phyloP scores from a whole-genome alignment of 2,888 invertebrate species.

The Drosophila testacea region DNA sequence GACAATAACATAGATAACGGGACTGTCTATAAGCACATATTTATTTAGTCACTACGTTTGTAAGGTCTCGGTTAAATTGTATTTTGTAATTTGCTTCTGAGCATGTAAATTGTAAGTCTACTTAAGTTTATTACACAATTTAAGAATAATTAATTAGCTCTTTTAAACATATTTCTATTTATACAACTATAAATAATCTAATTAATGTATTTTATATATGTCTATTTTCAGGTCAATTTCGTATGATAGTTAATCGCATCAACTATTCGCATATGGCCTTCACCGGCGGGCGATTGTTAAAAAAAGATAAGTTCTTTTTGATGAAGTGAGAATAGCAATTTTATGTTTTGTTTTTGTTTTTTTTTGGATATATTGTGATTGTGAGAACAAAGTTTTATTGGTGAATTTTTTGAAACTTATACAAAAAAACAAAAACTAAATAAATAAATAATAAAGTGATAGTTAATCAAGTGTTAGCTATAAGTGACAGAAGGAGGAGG shows the following conservation, averaged over 20 bases:
- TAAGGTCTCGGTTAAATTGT: conserved; percentile 13
- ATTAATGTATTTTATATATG: neutral
- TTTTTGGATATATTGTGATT: conserved; percentile 23
- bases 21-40: neutral
- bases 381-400: conserved; percentile 18
- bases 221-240: conserved; percentile 40
- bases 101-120: conserved; percentile 12
- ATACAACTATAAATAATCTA: neutral
- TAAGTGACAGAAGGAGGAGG: conserved; percentile 9
- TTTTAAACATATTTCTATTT: too few species aligned
- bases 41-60: neutral
- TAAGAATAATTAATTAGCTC: neutral
- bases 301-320: neutral
- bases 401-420: conserved; percentile 42
- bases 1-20: conserved; percentile 28
- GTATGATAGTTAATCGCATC: conserved; percentile 15
- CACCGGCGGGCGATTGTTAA: conserved; percentile 18
- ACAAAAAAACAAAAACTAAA: conserved; percentile 9
- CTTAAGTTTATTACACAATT: neutral
- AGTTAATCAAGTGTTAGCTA: conserved; percentile 26
- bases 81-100: neutral
- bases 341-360: conserved; percentile 14
- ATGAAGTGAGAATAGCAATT: conserved; percentile 16
- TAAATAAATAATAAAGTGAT: conserved; percentile 21
- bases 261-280: conserved; percentile 7